Conservation (phyloP, 2,888 invertebrate species). For the Parnassius mnemosyne region DNA sequence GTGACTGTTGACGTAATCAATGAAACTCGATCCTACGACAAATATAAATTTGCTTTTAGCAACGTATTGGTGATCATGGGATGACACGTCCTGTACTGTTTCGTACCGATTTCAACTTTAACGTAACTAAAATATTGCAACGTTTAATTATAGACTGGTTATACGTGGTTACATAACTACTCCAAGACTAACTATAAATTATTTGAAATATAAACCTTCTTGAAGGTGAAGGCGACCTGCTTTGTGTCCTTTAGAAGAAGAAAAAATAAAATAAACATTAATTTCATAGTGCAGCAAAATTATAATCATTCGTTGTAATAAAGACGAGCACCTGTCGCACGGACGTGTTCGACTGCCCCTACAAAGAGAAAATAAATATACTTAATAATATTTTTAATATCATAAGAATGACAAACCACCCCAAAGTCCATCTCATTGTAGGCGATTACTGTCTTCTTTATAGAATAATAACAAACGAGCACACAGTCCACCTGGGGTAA, state of each 20-base stretch:
- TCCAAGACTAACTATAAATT: neutral
- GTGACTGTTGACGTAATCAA: neutral
- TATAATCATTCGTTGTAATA: constrained; percentile 16
- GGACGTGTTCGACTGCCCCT: constrained; percentile 34
- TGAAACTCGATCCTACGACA: constrained; percentile 1
- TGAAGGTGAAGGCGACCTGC: constrained; percentile 26
- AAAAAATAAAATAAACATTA: constrained; percentile 16
- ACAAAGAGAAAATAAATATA: constrained; percentile 25
- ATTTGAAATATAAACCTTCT: constrained; percentile 31
- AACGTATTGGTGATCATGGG: neutral
- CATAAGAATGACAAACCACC: too few relatives aligned
- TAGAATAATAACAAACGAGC: too few relatives aligned
- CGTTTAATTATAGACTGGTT: neutral
- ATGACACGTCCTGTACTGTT: neutral
- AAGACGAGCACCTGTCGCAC: constrained; percentile 31
- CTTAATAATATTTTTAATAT: too few relatives aligned
- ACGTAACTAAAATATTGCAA: neutral
- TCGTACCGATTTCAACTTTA: neutral
- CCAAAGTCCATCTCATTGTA: too few relatives aligned
- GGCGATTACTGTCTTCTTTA: too few relatives aligned
- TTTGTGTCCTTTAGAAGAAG: constrained; percentile 28
- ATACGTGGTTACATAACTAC: neutral
- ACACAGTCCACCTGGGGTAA: too few relatives aligned
- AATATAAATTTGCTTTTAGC: constrained; percentile 2
- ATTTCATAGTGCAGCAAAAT: constrained; percentile 2